These are phyloP conservation scores for Carabus problematicus DNA, from an alignment of 2,888 invertebrate species.

Conservation along the genomic window DNA sequence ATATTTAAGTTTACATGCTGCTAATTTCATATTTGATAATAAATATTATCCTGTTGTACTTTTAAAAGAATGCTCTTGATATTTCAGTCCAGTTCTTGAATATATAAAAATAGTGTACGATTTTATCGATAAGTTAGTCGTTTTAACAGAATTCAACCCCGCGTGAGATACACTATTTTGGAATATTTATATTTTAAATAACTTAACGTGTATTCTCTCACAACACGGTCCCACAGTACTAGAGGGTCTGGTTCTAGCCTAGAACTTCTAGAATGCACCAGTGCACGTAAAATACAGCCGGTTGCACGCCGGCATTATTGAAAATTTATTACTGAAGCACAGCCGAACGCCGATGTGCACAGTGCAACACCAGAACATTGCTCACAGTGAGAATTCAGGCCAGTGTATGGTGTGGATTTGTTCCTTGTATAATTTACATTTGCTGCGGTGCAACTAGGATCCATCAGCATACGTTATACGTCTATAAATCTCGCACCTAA, in stretches of 20 bases:
- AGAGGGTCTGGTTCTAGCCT: no score
- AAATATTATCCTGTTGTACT: background rate
- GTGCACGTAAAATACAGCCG: slow-evolving; percentile 2
- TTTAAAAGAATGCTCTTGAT: background rate
- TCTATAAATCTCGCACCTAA: slow-evolving; percentile 2
- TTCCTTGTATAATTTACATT: slow-evolving; percentile 17
- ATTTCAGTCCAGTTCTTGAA: background rate
- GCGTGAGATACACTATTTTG: background rate
- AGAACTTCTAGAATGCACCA: no score
- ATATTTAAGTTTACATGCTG: no score
- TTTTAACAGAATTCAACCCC: background rate
- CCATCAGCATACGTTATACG: background rate
- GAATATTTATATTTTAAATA: slow-evolving; percentile 8
- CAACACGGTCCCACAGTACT: background rate
- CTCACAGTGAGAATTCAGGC: background rate
- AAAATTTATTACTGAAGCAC: slow-evolving; percentile 7
- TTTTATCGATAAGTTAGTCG: background rate
- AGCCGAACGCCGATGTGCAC: no score
- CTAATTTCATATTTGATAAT: background rate
- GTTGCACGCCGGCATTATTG: background rate
- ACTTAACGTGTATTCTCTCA: background rate
- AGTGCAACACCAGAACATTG: background rate
- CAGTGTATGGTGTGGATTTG: slow-evolving; percentile 3
- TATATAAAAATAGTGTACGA: background rate
- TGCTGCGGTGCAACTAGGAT: slow-evolving; percentile 6